A percentile compares a stretch with the other conserved stretches of the same genome.
These are phyloP conservation scores for Alentia gelatinosa DNA, from an alignment of 2,888 invertebrate genomes.

Conservation along the genomic window DNA sequence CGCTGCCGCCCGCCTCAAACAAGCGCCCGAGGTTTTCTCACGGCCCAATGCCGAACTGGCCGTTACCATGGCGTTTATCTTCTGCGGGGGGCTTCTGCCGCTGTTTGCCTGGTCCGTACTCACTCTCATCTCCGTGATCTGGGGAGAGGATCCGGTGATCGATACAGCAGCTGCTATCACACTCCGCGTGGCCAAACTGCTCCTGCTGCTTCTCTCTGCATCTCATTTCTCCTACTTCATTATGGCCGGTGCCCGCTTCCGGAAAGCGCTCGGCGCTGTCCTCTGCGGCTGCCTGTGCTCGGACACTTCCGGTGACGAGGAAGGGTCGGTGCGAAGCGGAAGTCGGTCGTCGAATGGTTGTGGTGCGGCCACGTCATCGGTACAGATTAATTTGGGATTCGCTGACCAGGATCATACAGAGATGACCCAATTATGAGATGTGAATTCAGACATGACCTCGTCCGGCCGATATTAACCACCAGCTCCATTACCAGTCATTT, in stretches of 20 bases:
- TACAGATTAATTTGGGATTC: neutral
- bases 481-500: no score
- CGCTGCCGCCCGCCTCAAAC: neutral
- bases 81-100: neutral
- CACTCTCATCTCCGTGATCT: neutral
- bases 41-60: neutral
- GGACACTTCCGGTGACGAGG: neutral
- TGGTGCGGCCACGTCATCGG: neutral
- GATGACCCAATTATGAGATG: neutral
- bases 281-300: neutral
- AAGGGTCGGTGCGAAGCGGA: neutral
- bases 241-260: neutral
- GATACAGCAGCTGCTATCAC: neutral
- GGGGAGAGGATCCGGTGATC: neutral
- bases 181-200: neutral
- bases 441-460: no score
- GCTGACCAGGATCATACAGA: neutral
- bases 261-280: neutral
- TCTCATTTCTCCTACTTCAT: neutral
- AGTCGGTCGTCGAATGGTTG: neutral
- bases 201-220: neutral
- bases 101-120: slow-evolving; percentile 26
- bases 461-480: no score
- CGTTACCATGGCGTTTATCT: slow-evolving; percentile 11
- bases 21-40: neutral